Evolutionary conservation across 2,113 vertebrate genomes (phyloP).

Genomic region (Shinisaurus crocodilurus): DNA sequence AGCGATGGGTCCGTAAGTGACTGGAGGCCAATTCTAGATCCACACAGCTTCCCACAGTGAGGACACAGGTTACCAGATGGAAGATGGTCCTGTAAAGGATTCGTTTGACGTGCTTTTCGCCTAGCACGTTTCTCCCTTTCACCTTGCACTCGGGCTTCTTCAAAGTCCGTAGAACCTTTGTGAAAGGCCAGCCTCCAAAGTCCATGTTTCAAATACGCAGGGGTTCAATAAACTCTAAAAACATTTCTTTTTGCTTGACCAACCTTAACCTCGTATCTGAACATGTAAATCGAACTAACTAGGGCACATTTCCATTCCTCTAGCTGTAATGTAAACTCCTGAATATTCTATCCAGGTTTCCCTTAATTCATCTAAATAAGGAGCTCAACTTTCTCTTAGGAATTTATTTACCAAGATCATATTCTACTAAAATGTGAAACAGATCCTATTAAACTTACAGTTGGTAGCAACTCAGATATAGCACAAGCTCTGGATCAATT

Average conservation of each 20-base stretch:
- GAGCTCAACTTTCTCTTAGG: background rate
- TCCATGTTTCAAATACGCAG: background rate
- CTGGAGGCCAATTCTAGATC: too few species aligned
- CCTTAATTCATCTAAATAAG: constrained; percentile 3
- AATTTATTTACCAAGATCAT: background rate
- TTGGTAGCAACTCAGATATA: background rate
- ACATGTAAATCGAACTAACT: background rate
- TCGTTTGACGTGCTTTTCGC: too few species aligned
- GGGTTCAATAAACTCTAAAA: background rate
- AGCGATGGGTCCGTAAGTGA: too few species aligned
- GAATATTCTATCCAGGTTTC: background rate
- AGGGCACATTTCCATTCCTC: background rate
- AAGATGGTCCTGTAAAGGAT: too few species aligned
- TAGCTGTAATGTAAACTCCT: background rate
- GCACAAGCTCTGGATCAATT: background rate
- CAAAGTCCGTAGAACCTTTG: too few species aligned
- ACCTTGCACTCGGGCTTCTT: too few species aligned
- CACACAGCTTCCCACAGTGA: too few species aligned
- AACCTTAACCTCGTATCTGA: background rate
- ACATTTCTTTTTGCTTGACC: background rate
- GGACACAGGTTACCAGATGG: too few species aligned
- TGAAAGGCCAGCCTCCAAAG: too few species aligned
- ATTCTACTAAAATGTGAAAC: constrained; percentile 5
- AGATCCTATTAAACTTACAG: background rate
- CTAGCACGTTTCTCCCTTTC: too few species aligned